Base-by-base conservation (phyloP, 1,140 invertebrate species). In the Hypothenemus hampei region DNA sequence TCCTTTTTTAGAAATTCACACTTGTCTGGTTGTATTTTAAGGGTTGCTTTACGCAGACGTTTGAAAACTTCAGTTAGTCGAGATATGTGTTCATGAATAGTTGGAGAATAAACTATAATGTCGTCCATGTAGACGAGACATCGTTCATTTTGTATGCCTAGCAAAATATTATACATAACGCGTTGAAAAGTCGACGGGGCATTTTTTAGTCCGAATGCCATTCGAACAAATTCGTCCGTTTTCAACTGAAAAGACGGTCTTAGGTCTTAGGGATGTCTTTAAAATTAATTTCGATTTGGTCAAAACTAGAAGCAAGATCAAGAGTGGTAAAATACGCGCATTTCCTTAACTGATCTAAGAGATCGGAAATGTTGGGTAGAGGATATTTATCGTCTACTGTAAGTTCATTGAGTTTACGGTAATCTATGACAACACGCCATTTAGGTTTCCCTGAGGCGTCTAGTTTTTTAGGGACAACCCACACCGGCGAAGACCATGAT, bases 331-430 rank as follows among this genome's bases (percentile, higher is more conserved):
- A 76, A 40, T 63, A 72, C 33, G 60, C 57, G 10, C 58, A 44
- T 3, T 61, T 63, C 5, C 3, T 58, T 60, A 78, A 23, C 11
- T 57, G 57, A 55, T 72, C 65, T 41, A 63, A 26, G 16, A 65
- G 65, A 15, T 72, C 65, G 18, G 69, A 65, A n/a, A 77, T 75
- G 11, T 67, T 58, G 5, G 76, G 73, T 5, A 78, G 44, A 5
- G 75, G 77, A 60, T 65, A 81, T 15, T 46, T 60, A 60, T 80
- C 75, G 6, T 58, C 59, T n/a, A 71, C 58, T 7, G 67, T 70
- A 41, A 63, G 62, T 20, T 69, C 64, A 58, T 75, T 74, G 11
- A 73, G 33, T 58, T 69, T 67, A 43, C 70, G 40, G 50, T 67
- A 74, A 57, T 72, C 71, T 13, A 71, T 35, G 4, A 48, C 41